Conservation (phyloP, 2,797 vertebrate genomes). For the Peromyscus eremicus region DNA sequence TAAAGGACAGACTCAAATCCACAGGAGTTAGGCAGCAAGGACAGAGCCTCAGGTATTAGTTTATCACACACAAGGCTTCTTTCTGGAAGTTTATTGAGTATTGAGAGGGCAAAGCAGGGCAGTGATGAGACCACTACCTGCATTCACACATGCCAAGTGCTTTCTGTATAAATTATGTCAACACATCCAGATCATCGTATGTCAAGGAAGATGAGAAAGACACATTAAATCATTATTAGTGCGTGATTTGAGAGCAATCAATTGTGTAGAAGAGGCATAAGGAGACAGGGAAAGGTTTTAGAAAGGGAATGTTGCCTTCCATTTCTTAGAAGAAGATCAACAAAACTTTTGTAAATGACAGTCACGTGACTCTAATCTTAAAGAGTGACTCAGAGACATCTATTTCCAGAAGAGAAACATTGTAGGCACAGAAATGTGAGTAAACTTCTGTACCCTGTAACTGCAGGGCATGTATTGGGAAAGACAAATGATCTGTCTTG, state of each 20-base stretch:
- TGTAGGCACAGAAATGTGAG: background rate
- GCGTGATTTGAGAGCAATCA: conserved; percentile 6
- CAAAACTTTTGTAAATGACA: background rate
- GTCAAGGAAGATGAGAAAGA: background rate
- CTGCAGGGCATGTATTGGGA: background rate
- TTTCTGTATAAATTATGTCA: conserved; percentile 22
- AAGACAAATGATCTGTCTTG: background rate
- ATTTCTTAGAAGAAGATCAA: conserved; percentile 2
- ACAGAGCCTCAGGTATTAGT: background rate
- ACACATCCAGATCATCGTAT: background rate
- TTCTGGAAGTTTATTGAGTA: background rate
- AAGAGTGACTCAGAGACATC: background rate
- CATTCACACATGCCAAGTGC: background rate
- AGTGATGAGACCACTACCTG: background rate
- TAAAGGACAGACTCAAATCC: background rate
- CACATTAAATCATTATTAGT: background rate
- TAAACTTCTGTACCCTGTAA: background rate
- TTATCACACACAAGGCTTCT: background rate
- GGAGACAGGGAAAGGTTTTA: background rate
- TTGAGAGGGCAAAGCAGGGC: background rate
- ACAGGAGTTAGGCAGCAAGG: background rate
- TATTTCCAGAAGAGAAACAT: background rate
- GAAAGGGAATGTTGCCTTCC: background rate
- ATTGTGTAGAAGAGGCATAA: background rate
- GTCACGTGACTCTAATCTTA: background rate